These are phyloP conservation scores for Harlomillsia oculata DNA, from an alignment of 1,140 invertebrate species.

Conservation along the genomic window DNA sequence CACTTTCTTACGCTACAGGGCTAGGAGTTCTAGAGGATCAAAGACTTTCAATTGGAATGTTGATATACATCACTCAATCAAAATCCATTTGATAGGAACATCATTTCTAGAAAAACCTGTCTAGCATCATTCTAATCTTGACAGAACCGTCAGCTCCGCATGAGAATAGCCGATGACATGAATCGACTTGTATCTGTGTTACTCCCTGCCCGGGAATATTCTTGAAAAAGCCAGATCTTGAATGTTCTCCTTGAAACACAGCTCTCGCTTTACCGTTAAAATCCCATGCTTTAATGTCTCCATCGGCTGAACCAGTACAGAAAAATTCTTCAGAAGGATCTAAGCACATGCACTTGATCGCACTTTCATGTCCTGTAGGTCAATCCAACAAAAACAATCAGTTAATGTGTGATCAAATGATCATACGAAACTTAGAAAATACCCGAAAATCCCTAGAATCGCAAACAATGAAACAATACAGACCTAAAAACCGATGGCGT, in stretches of 20 bases:
- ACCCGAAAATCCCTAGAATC: background rate
- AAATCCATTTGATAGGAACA: background rate
- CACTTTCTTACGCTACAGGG: no score
- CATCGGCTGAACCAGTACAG: constrained; percentile 94
- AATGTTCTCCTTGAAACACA: constrained; percentile 80
- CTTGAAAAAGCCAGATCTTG: constrained; percentile 84
- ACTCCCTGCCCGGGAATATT: constrained; percentile 87
- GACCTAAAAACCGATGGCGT: constrained; percentile 76
- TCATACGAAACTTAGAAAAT: background rate
- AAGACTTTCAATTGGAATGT: background rate
- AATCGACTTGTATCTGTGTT: constrained; percentile 84
- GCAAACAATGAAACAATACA: constrained; percentile 36
- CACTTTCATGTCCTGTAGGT: constrained; percentile 59
- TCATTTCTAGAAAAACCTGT: constrained; percentile 17
- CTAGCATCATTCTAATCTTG: constrained; percentile 75
- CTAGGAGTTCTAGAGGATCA: no score
- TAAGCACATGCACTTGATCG: constrained; percentile 87
- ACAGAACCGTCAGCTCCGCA: constrained; percentile 98
- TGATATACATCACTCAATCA: background rate
- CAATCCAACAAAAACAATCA: constrained; percentile 3
- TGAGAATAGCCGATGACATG: constrained; percentile 77
- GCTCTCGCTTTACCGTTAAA: constrained; percentile 30
- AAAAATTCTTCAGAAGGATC: constrained; percentile 94
- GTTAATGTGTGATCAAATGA: background rate
- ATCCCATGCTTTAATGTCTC: constrained; percentile 83